Conservation (phyloP, 2,113 vertebrate genomes). For the Grantiella picta region DNA sequence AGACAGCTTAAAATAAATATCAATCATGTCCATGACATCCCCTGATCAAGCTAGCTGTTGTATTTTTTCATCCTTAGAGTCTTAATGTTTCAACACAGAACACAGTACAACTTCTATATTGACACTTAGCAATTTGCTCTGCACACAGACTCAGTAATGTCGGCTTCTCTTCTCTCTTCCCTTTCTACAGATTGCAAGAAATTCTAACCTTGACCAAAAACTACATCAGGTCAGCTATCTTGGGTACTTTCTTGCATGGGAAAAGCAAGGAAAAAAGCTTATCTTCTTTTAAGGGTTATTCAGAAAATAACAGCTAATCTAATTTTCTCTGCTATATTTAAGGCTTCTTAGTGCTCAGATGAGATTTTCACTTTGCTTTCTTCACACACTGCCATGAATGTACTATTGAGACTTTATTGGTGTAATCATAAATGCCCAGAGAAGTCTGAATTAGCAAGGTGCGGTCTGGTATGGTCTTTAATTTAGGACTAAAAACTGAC, state of each 20-base stretch:
- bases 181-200: conserved; percentile 9
- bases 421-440: neutral
- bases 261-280: neutral
- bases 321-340: neutral
- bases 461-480: neutral
- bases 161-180: neutral
- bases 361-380: neutral
- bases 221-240: neutral
- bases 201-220: conserved; percentile 23
- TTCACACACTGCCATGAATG: neutral
- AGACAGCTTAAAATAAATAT: conserved; percentile 45
- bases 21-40: conserved; percentile 7
- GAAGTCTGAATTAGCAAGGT: neutral
- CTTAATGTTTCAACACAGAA: conserved; percentile 44
- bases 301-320: neutral
- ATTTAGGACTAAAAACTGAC: neutral
- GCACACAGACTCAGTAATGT: neutral
- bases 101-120: conserved; percentile 10
- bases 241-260: neutral
- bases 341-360: neutral
- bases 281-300: neutral
- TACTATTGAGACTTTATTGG: neutral
- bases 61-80: neutral
- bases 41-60: conserved; percentile 3
- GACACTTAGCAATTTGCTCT: conserved; percentile 13